A percentile compares a stretch with the other conserved stretches of the same genome.
phyloP scores from a whole-genome alignment of 2,113 vertebrate genomes.

The Gila orcuttii region DNA sequence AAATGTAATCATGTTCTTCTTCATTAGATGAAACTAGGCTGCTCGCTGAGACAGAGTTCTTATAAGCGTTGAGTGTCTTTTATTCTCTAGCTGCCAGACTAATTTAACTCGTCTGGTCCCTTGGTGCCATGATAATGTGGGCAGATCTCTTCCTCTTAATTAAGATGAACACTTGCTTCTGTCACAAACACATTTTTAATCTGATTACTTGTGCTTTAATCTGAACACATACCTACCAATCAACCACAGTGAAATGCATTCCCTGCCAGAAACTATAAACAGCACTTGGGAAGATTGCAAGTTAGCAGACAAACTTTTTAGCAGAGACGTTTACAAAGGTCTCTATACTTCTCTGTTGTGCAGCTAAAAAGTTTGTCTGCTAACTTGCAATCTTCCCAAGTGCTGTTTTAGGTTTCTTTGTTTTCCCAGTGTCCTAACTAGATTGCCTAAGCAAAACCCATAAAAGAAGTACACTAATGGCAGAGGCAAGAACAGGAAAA shows the following conservation, averaged over 20 bases:
- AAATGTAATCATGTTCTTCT: constrained; percentile 8
- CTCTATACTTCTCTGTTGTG: not conserved
- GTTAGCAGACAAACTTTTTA: not conserved
- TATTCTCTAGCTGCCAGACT: constrained; percentile 11
- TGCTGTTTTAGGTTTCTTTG: constrained; percentile 35
- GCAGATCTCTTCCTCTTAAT: not conserved
- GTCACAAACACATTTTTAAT: not conserved
- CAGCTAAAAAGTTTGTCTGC: not conserved
- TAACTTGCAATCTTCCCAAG: constrained; percentile 20
- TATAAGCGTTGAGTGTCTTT: not conserved
- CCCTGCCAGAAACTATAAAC: not conserved
- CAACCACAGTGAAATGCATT: not conserved
- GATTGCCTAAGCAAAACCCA: constrained; percentile 43
- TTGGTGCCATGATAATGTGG: not conserved
- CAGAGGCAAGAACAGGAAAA: constrained; percentile 38
- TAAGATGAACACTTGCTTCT: constrained; percentile 19
- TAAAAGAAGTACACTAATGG: constrained; percentile 39
- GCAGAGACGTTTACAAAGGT: not conserved
- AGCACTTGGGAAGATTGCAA: not conserved
- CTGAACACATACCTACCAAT: not conserved
- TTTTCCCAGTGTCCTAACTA: constrained; percentile 18
- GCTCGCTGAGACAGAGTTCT: not conserved
- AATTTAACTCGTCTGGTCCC: not conserved
- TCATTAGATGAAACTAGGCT: constrained; percentile 12
- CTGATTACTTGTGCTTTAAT: not conserved